A percentile compares a stretch with the other conserved stretches of the same genome.
These are phyloP conservation scores for Malacoraja senta DNA, from an alignment of 2,797 vertebrate species.

Conservation along the genomic window DNA sequence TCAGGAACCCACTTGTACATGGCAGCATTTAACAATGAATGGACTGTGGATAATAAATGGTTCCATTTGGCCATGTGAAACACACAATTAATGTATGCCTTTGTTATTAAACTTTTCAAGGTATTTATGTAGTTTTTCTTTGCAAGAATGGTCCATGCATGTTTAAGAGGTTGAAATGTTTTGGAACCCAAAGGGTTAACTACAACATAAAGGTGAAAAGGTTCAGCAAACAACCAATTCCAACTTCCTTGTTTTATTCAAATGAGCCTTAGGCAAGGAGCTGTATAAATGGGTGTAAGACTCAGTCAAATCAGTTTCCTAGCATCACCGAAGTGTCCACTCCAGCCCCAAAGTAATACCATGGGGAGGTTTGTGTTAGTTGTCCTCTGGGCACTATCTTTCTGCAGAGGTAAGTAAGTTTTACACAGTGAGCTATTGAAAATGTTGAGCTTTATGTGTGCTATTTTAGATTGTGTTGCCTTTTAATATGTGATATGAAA, in stretches of 20 bases:
- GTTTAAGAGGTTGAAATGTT: not conserved
- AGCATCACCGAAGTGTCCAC: not conserved
- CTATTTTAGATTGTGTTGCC: not conserved
- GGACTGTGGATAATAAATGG: not conserved
- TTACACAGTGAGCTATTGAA: not conserved
- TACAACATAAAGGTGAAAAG: not conserved
- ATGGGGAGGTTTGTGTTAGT: conserved; percentile 17
- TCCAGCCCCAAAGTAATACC: not conserved
- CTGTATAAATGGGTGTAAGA: not conserved
- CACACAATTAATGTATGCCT: not conserved
- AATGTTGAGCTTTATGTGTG: not conserved
- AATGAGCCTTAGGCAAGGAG: not conserved
- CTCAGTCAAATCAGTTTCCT: not conserved
- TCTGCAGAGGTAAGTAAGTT: not conserved
- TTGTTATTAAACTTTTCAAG: not conserved
- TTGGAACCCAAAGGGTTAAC: conserved; percentile 15
- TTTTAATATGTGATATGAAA: conserved; percentile 1
- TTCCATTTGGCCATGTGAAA: too few species aligned
- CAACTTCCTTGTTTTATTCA: conserved; percentile 30
- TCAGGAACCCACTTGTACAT: not conserved
- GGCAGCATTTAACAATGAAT: not conserved
- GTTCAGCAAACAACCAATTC: not conserved
- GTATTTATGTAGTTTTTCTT: not conserved
- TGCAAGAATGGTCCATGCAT: not conserved
- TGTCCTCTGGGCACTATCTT: not conserved